Conservation (phyloP, 2,113 vertebrate genomes). For the Tupaia tana region DNA sequence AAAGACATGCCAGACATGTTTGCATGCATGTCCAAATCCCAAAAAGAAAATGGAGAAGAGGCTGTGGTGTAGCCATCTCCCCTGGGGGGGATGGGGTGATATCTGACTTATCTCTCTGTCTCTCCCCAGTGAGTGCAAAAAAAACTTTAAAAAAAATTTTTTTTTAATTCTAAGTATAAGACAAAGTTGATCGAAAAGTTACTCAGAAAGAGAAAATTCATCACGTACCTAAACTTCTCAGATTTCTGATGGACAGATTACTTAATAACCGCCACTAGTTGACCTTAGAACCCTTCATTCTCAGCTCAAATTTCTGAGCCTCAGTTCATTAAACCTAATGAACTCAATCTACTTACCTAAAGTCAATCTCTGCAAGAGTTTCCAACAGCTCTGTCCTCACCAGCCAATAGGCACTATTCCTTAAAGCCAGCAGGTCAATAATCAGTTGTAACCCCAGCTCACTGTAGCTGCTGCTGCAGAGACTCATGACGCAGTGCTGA, state of each 20-base stretch:
- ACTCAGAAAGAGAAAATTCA: too few relatives aligned
- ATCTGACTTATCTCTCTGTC: too few relatives aligned
- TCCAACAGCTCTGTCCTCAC: constrained; percentile 97
- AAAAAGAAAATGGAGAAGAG: too few relatives aligned
- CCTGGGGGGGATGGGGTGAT: too few relatives aligned
- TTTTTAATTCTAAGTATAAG: neutral
- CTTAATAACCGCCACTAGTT: accelerated
- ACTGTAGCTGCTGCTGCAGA: constrained; percentile 94
- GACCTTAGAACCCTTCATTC: accelerated
- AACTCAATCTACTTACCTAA: constrained; percentile 87
- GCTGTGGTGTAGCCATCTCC: too few relatives aligned
- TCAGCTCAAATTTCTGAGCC: neutral
- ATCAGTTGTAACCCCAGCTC: constrained; percentile 94
- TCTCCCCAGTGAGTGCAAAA: too few relatives aligned
- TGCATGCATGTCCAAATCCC: too few relatives aligned
- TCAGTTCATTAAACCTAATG: accelerated
- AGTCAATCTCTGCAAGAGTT: constrained; percentile 96
- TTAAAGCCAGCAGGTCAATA: constrained; percentile 91
- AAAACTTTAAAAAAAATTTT: too few relatives aligned
- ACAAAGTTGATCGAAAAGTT: neutral
- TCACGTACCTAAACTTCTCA: accelerated
- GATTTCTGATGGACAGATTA: accelerated
- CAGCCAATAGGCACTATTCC: constrained; percentile 96
- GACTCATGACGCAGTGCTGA: constrained; percentile 95
- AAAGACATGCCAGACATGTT: too few relatives aligned